phyloP scores from a whole-genome alignment of 2,888 invertebrate genomes.

The Dynastes hyllus region DNA sequence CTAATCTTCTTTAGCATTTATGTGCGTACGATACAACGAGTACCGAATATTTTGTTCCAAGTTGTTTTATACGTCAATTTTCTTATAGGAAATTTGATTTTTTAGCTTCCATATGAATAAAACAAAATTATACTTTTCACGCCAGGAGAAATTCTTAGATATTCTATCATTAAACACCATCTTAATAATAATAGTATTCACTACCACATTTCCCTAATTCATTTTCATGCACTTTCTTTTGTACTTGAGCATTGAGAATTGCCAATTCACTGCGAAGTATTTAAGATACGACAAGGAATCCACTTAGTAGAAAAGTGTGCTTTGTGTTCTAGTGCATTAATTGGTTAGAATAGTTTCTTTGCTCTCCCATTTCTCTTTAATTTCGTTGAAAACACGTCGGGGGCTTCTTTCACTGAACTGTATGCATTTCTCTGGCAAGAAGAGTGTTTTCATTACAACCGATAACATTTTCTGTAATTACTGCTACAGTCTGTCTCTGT shows the following conservation, averaged over 20 bases:
- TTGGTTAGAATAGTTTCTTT: slow-evolving; percentile 16
- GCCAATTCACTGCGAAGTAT: slow-evolving; percentile 13
- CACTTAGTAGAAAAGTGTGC: slow-evolving; percentile 22
- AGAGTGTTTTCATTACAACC: slow-evolving; percentile 31
- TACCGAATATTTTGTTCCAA: no score
- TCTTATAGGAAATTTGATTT: no score
- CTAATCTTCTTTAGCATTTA: no score
- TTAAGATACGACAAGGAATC: slow-evolving; percentile 3
- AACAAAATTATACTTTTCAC: no score
- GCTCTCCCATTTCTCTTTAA: slow-evolving; percentile 25
- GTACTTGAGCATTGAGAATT: not conserved
- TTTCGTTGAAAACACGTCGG: slow-evolving; percentile 32
- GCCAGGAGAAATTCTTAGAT: no score
- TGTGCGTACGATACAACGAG: no score
- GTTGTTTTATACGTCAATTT: no score
- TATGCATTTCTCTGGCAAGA: slow-evolving; percentile 24
- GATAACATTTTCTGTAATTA: slow-evolving; percentile 44
- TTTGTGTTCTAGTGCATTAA: slow-evolving; percentile 32
- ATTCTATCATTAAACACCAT: not conserved
- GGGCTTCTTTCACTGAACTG: slow-evolving; percentile 22
- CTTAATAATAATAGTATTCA: slow-evolving; percentile 6
- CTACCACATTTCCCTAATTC: slow-evolving; percentile 6
- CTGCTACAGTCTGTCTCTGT: slow-evolving; percentile 37
- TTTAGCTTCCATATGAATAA: no score
- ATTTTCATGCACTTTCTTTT: slow-evolving; percentile 10